These are phyloP conservation scores for Cyclopterus lumpus DNA, from an alignment of 2,797 vertebrate genomes.

Conservation along the genomic window DNA sequence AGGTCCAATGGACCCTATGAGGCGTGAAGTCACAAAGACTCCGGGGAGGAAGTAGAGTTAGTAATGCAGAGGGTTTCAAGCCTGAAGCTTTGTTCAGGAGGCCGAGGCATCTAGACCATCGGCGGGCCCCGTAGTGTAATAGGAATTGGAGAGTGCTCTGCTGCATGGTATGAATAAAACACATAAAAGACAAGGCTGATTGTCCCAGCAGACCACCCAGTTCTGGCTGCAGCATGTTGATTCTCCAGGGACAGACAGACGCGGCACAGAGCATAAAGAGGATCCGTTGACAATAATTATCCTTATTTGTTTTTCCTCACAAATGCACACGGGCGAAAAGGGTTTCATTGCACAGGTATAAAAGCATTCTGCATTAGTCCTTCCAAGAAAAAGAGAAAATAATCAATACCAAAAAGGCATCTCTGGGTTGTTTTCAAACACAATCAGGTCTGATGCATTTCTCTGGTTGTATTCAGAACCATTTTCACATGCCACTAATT, in stretches of 20 bases:
- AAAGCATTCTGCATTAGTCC: constrained; percentile 50
- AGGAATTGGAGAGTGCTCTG: constrained; percentile 53
- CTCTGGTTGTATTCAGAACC: constrained; percentile 30
- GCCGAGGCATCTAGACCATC: constrained; percentile 58
- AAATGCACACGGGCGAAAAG: constrained; percentile 69
- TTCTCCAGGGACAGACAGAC: constrained; percentile 69
- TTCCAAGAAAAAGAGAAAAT: constrained; percentile 53
- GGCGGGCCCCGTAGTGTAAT: constrained; percentile 48
- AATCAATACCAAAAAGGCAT: constrained; percentile 65
- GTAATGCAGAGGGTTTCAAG: constrained; percentile 45
- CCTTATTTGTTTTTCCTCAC: constrained; percentile 79
- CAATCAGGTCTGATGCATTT: constrained; percentile 48
- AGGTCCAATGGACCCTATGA: too few relatives aligned
- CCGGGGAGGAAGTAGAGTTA: too few relatives aligned
- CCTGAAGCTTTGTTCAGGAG: constrained; percentile 66
- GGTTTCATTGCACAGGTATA: constrained; percentile 67
- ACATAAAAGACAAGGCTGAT: constrained; percentile 68
- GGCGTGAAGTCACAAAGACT: too few relatives aligned
- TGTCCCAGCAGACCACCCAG: constrained; percentile 67
- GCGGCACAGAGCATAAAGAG: constrained; percentile 71
- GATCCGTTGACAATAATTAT: constrained; percentile 79
- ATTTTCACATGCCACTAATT: constrained; percentile 42
- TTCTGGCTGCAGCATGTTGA: constrained; percentile 69
- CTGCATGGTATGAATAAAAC: constrained; percentile 70
- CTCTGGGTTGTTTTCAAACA: constrained; percentile 64